phyloP scores from a whole-genome alignment of 2,888 invertebrate genomes.

The Lepeophtheirus nordmannii region DNA sequence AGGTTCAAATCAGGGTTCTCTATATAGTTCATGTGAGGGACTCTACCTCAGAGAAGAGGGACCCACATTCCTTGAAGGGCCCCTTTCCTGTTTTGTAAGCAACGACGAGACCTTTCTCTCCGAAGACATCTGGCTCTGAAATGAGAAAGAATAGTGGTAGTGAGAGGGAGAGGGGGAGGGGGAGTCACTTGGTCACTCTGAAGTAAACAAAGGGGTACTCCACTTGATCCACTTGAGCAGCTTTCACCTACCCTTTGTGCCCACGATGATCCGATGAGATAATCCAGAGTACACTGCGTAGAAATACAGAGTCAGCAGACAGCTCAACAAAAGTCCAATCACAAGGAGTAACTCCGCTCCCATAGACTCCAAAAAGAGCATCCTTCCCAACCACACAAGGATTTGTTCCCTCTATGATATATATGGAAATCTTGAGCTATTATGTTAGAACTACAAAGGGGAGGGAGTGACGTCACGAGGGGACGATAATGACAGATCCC shows the following conservation, averaged over 20 bases:
- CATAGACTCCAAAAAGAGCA: neutral
- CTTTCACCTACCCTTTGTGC: neutral
- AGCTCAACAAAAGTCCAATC: neutral
- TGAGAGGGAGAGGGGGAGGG: neutral
- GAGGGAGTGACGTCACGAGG: too few relatives aligned
- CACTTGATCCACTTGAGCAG: too few relatives aligned
- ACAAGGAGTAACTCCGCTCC: neutral
- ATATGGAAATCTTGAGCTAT: too few relatives aligned
- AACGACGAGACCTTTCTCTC: constrained; percentile 26
- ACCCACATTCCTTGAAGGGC: constrained; percentile 34
- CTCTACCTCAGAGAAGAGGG: constrained; percentile 33
- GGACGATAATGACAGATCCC: too few relatives aligned
- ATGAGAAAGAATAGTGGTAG: neutral
- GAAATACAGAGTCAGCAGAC: neutral
- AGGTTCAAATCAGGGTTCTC: neutral
- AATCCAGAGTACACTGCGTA: constrained; percentile 3
- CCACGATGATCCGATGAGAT: neutral
- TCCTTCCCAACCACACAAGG: neutral
- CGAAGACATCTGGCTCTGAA: neutral
- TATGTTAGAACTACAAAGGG: too few relatives aligned
- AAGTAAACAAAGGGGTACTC: neutral
- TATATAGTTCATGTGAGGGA: neutral
- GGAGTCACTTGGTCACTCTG: neutral
- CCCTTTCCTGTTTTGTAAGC: constrained; percentile 36
- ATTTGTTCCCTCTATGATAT: too few relatives aligned